phyloP scores from a whole-genome alignment of 35 echinoderm and acorn worm species.

The Strongylocentrotus purpuratus region DNA sequence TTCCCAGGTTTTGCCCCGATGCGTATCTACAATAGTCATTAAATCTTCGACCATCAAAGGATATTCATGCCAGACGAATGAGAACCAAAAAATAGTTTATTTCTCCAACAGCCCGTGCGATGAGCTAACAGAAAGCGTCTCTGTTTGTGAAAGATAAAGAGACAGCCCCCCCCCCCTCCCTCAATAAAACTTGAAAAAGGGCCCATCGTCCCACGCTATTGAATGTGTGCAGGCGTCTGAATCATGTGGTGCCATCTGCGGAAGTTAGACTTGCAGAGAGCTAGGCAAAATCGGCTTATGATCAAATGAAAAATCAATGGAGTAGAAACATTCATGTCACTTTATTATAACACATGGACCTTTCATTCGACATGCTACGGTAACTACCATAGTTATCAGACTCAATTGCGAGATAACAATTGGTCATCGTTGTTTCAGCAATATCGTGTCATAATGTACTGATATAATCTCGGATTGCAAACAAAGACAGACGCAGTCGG shows the following conservation, averaged over 20 bases:
- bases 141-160: neutral
- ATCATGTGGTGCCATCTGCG: neutral
- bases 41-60: neutral
- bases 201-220: neutral
- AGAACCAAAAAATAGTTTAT: neutral
- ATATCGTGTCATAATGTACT: neutral
- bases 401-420: neutral
- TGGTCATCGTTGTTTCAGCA: neutral
- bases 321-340: constrained; percentile 3
- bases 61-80: neutral
- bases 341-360: neutral
- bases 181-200: neutral
- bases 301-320: neutral
- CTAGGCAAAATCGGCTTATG: neutral
- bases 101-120: neutral
- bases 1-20: neutral
- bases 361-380: neutral
- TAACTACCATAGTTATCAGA: neutral
- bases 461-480: neutral
- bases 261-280: neutral
- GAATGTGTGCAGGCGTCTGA: neutral
- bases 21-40: neutral
- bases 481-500: neutral
- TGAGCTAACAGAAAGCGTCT: neutral
- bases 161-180: no score